Percentiles rank a stretch among this genome's conserved stretches.
Evolutionary conservation across 1,140 invertebrate genomes (phyloP).

Genomic region (Phymorhynchus buccinoides): DNA sequence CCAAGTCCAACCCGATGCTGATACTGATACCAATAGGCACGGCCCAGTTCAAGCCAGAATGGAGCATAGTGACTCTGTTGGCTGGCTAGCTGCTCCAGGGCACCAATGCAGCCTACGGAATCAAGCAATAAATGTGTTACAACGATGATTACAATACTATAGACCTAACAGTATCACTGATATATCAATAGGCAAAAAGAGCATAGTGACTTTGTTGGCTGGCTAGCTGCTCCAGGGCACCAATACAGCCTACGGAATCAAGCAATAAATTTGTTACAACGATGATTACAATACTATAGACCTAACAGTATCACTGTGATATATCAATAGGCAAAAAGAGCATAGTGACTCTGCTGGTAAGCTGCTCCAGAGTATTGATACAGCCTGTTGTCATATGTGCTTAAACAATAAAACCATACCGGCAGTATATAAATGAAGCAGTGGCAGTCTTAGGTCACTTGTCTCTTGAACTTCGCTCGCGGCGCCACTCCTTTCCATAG

Average conservation of each 20-base stretch:
- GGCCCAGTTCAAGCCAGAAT: conserved; percentile 45
- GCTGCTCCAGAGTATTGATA: conserved; percentile 24
- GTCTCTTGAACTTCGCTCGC: no score
- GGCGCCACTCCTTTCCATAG: no score
- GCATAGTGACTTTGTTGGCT: conserved; percentile 36
- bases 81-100: conserved; percentile 28
- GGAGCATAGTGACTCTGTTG: conserved; percentile 39
- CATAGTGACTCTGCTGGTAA: conserved; percentile 40
- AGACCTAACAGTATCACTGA: no score
- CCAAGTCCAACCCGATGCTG: no score
- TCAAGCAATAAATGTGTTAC: no score
- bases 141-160: not conserved
- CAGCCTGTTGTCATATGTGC: not conserved
- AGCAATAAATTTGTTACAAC: no score
- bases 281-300: not conserved
- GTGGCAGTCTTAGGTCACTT: no score
- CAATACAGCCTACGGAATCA: not conserved
- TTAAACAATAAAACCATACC: no score
- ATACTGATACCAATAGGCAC: conserved; percentile 27
- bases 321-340: conserved; percentile 40
- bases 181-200: conserved; percentile 39
- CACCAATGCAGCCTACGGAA: conserved; percentile 11
- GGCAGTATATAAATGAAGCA: no score
- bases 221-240: conserved; percentile 32
- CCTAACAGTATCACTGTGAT: no score